phyloP scores from a whole-genome alignment of 2,888 invertebrate genomes.

The Enchytraeus crypticus region DNA sequence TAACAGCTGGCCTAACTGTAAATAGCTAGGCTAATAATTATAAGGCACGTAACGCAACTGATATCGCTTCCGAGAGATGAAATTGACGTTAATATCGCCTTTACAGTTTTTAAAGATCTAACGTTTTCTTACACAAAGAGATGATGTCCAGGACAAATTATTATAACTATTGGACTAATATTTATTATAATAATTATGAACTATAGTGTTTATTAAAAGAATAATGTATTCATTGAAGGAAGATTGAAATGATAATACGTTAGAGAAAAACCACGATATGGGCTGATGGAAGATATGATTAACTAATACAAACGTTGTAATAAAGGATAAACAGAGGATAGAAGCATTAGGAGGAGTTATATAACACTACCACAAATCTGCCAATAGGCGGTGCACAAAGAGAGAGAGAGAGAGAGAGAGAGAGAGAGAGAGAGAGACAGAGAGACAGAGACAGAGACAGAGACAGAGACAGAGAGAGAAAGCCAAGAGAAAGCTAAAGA shows the following conservation, averaged over 20 bases:
- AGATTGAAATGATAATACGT: neutral
- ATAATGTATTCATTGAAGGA: neutral
- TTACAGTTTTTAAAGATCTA: no score
- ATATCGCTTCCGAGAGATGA: no score
- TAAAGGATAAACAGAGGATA: neutral
- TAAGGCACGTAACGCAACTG: no score
- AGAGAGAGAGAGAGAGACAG: neutral
- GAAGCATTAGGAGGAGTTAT: neutral
- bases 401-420: neutral
- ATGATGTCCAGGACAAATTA: neutral
- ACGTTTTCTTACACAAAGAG: no score
- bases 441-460: neutral
- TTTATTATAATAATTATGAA: neutral
- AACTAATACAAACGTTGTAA: neutral
- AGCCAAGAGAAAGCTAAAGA: neutral
- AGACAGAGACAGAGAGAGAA: neutral
- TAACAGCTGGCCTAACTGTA: no score
- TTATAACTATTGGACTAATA: neutral
- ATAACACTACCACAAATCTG: neutral
- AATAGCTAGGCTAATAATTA: no score
- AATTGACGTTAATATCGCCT: no score
- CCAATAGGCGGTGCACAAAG: neutral
- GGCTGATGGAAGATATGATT: neutral
- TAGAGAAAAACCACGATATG: neutral
- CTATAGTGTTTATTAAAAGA: neutral